A percentile compares a stretch with the other conserved stretches of the same genome.
phyloP scores from a whole-genome alignment of 2,888 invertebrate species.

The Aleiodes alternator region DNA sequence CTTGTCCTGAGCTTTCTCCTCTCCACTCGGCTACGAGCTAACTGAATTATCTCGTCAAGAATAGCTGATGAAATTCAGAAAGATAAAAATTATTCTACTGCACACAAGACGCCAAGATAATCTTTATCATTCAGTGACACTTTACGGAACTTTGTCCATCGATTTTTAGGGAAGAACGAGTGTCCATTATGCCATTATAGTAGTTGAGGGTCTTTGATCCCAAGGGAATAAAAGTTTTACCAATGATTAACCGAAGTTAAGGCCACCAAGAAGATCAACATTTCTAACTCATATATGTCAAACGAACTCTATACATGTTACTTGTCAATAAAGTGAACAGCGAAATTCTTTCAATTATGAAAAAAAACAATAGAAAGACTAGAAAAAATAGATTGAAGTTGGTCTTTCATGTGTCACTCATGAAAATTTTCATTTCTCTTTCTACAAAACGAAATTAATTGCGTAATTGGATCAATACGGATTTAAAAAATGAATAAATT shows the following conservation, averaged over 20 bases:
- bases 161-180: constrained; percentile 53
- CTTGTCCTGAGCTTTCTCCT: not conserved
- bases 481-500: not conserved
- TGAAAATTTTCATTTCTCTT: not conserved
- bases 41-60: not conserved
- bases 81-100: not conserved
- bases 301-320: constrained; percentile 11
- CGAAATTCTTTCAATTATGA: constrained; percentile 13
- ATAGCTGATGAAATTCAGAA: no score
- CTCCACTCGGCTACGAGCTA: not conserved
- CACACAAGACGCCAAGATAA: not conserved
- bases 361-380: constrained; percentile 33
- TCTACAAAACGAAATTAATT: not conserved
- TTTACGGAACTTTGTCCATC: constrained; percentile 36
- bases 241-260: constrained; percentile 69
- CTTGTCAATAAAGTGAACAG: constrained; percentile 25
- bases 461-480: not conserved
- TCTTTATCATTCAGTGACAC: constrained; percentile 11
- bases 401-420: not conserved
- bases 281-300: constrained; percentile 51
- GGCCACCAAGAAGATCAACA: constrained; percentile 53
- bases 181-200: constrained; percentile 69
- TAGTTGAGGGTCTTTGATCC: constrained; percentile 62
- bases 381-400: not conserved
- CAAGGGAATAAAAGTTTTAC: constrained; percentile 68